Evolutionary conservation across 2,113 vertebrate genomes (phyloP).

Genomic region (Helogale parvula): DNA sequence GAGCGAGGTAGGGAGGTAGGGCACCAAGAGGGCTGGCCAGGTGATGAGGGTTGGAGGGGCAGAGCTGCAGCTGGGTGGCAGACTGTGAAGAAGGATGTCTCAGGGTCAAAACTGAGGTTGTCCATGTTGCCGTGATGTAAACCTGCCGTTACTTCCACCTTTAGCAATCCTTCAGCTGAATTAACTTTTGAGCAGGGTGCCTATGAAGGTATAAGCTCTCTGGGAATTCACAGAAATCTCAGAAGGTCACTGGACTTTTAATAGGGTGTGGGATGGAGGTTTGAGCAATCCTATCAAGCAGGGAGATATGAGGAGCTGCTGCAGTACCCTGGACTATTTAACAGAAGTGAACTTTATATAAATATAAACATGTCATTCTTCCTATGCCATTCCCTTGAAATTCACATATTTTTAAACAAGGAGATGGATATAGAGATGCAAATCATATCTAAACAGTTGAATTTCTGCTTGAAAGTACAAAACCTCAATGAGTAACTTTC

Average conservation of each 20-base stretch:
- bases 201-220: not conserved
- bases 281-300: not conserved
- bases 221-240: not conserved
- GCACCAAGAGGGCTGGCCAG: not conserved
- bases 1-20: not conserved
- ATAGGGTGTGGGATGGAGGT: not conserved
- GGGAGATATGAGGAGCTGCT: not conserved
- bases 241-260: not conserved
- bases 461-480: conserved; percentile 77
- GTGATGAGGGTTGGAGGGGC: not conserved
- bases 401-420: conserved; percentile 66
- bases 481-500: conserved; percentile 58
- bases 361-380: conserved; percentile 44
- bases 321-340: not conserved
- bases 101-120: not conserved
- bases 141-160: not conserved
- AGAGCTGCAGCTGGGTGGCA: too few relatives aligned
- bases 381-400: not conserved
- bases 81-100: not conserved
- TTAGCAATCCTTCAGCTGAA: not conserved
- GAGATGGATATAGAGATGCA: conserved; percentile 57
- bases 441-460: conserved; percentile 59
- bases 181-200: not conserved
- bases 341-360: conserved; percentile 33
- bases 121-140: not conserved